phyloP scores from a whole-genome alignment of 92 coral and sea anemone genomes.

The Siderastrea radians region DNA sequence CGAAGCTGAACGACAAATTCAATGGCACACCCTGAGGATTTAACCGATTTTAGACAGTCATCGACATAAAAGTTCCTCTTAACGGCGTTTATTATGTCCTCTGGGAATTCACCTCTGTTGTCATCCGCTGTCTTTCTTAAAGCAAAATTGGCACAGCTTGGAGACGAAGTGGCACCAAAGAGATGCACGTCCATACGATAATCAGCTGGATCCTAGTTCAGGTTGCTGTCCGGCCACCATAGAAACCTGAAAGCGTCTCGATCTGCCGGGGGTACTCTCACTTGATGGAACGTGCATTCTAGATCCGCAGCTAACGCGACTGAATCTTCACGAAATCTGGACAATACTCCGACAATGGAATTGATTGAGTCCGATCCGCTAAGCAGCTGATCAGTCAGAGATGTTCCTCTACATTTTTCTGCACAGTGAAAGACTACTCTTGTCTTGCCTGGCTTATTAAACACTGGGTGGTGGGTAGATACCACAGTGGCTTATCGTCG shows the following conservation, averaged over 20 bases:
- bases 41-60: slow-evolving; percentile 7
- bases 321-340: neutral
- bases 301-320: neutral
- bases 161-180: too few relatives aligned
- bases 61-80: neutral
- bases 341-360: neutral
- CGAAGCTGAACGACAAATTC: too few relatives aligned
- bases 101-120: too few relatives aligned
- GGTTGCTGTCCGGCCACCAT: slow-evolving; percentile 2
- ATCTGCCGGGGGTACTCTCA: neutral
- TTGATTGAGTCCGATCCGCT: slow-evolving; percentile 4
- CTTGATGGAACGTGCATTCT: neutral
- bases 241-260: neutral
- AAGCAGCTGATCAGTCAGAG: slow-evolving; percentile 16
- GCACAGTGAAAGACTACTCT: slow-evolving; percentile 36
- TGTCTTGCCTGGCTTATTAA: slow-evolving; percentile 56
- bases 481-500: slow-evolving; percentile 42
- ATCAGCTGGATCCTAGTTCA: neutral
- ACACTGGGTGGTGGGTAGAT: slow-evolving; percentile 66
- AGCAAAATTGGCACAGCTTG: too few relatives aligned
- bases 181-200: neutral
- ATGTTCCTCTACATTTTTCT: neutral
- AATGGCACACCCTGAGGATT: neutral
- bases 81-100: too few relatives aligned
- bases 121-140: too few relatives aligned